phyloP scores from a whole-genome alignment of 2,113 vertebrate genomes.

The Morone chrysops region DNA sequence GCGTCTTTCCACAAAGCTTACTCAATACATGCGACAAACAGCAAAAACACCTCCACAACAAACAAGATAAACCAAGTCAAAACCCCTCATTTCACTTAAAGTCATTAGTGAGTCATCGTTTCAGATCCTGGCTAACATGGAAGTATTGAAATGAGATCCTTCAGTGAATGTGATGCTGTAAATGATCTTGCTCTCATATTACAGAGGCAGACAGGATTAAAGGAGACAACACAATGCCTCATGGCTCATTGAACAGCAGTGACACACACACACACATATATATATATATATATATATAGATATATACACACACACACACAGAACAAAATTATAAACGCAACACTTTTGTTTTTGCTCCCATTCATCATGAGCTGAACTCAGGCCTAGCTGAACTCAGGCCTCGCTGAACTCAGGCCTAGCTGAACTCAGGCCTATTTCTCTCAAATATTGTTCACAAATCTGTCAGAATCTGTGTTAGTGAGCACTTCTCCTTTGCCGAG shows the following conservation, averaged over 20 bases:
- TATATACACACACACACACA: no score
- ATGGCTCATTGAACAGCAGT: background rate
- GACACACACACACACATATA: conserved; percentile 17
- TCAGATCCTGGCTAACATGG: background rate
- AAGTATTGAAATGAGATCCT: conserved; percentile 27
- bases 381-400: no score
- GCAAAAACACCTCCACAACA: background rate
- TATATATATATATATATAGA: background rate
- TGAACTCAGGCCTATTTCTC: no score
- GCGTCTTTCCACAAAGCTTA: background rate
- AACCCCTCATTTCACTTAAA: background rate
- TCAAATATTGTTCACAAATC: no score
- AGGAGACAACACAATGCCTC: background rate
- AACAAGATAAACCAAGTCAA: background rate
- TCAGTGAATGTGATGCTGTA: conserved; percentile 2
- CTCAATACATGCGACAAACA: background rate
- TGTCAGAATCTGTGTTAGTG: no score
- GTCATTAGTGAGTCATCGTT: conserved; percentile 1
- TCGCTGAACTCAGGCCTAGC: no score
- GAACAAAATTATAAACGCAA: no score
- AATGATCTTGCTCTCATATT: conserved; percentile 29
- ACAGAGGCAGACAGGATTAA: background rate
- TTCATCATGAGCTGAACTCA: no score
- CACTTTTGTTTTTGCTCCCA: no score
- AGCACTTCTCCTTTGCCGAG: no score